Conservation (phyloP, 1,140 invertebrate species). For the Ylistrum balloti region DNA sequence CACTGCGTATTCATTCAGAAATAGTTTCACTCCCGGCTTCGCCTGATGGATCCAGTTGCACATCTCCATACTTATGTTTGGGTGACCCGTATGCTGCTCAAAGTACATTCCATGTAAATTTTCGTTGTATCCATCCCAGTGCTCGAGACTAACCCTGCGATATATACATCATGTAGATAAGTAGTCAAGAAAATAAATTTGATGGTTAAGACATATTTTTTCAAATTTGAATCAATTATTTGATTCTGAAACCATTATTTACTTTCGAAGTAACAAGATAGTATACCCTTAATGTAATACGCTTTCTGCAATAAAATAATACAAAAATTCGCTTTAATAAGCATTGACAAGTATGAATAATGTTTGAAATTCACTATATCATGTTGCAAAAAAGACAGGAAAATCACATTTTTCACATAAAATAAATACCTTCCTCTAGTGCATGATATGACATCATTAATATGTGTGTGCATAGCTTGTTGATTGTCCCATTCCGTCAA, state of each 20-base stretch:
- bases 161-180: too few relatives aligned
- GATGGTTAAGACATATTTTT: too few relatives aligned
- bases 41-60: conserved; percentile 65
- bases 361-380: too few relatives aligned
- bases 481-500: conserved; percentile 57
- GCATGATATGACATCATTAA: conserved; percentile 63
- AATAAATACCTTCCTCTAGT: conserved; percentile 70
- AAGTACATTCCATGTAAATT: conserved; percentile 69
- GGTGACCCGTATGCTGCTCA: conserved; percentile 61
- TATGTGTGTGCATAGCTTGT: conserved; percentile 62
- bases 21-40: conserved; percentile 68
- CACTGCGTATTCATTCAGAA: conserved; percentile 70
- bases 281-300: too few relatives aligned
- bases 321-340: too few relatives aligned
- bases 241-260: too few relatives aligned
- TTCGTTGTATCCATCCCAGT: conserved; percentile 79
- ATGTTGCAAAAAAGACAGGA: too few relatives aligned
- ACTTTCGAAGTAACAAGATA: too few relatives aligned
- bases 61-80: conserved; percentile 68
- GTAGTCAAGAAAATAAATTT: too few relatives aligned
- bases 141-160: conserved; percentile 48
- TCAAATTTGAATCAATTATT: too few relatives aligned
- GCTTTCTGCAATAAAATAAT: too few relatives aligned
- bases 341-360: too few relatives aligned
- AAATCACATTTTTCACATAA: neutral